Evolutionary conservation across 2,113 vertebrate genomes (phyloP).

Genomic region (Nothocercus nigrocapillus): DNA sequence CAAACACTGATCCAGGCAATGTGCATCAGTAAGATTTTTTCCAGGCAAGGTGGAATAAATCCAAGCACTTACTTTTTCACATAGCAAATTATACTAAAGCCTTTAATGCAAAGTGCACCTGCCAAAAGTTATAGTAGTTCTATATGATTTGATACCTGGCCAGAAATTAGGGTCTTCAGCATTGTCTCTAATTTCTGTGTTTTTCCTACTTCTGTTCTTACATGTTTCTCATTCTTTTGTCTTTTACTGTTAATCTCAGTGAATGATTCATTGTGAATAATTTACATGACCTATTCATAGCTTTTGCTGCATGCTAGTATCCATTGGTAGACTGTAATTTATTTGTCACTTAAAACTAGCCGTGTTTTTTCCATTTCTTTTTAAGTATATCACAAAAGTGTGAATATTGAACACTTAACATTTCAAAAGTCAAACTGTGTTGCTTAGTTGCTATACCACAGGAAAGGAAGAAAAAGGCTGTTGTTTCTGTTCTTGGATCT

Average conservation of each 20-base stretch:
- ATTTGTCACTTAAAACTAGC: not conserved
- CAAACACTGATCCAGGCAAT: not conserved
- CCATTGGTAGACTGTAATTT: not conserved
- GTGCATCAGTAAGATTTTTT: not conserved
- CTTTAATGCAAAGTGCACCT: not conserved
- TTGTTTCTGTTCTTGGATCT: constrained; percentile 15
- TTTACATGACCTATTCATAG: not conserved
- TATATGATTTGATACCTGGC: not conserved
- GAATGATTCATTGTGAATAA: not conserved
- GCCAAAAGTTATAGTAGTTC: not conserved
- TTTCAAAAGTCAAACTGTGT: not conserved
- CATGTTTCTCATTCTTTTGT: not conserved
- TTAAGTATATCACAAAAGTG: not conserved
- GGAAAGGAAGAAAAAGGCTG: not conserved
- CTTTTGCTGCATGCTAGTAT: not conserved
- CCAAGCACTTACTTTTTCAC: not conserved
- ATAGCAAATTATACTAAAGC: not conserved
- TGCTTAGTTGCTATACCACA: not conserved
- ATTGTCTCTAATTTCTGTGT: not conserved
- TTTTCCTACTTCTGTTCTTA: not conserved
- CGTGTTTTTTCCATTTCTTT: not conserved
- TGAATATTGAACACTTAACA: not conserved
- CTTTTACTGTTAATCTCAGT: not conserved
- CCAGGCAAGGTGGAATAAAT: not conserved
- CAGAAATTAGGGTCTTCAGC: not conserved